Conservation (phyloP, 1,140 invertebrate genomes). For the Pseudomyrmex sp. region DNA sequence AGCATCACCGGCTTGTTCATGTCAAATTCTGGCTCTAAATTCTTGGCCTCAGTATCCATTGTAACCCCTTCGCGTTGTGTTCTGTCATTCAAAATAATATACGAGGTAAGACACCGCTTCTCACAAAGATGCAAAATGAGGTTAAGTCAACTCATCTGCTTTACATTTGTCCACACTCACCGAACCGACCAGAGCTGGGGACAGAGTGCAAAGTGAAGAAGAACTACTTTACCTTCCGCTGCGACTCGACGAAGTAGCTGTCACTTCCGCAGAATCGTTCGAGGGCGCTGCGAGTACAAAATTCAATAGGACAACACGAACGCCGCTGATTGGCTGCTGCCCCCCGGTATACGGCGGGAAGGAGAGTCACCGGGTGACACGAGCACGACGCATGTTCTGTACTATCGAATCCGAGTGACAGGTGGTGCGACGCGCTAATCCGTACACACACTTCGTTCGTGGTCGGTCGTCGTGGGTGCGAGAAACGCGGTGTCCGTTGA, state of each 20-base stretch:
- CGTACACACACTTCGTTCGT: slow-evolving; percentile 60
- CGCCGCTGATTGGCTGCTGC: slow-evolving; percentile 11
- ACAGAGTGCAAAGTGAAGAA: no score
- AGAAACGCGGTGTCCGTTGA: slow-evolving; percentile 32
- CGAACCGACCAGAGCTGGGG: no score
- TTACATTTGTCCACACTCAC: no score
- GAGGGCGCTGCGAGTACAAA: background rate
- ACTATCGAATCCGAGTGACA: slow-evolving; percentile 84
- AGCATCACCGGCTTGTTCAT: slow-evolving; percentile 79
- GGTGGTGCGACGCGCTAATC: slow-evolving; percentile 77
- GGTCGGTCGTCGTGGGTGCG: slow-evolving; percentile 59
- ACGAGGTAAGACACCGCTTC: background rate
- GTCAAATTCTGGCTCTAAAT: background rate
- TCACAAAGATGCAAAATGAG: background rate
- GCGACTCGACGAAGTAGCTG: no score
- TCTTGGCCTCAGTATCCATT: background rate
- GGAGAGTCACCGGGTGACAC: slow-evolving; percentile 59
- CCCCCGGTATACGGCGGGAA: background rate
- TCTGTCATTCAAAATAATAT: background rate
- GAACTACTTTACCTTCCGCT: no score
- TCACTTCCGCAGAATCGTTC: no score
- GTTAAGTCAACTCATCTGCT: background rate
- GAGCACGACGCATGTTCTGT: slow-evolving; percentile 82
- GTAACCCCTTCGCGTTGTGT: no score
- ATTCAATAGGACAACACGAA: no score